Conservation (phyloP, 2,113 vertebrate genomes). For the Oncorhynchus masou region DNA sequence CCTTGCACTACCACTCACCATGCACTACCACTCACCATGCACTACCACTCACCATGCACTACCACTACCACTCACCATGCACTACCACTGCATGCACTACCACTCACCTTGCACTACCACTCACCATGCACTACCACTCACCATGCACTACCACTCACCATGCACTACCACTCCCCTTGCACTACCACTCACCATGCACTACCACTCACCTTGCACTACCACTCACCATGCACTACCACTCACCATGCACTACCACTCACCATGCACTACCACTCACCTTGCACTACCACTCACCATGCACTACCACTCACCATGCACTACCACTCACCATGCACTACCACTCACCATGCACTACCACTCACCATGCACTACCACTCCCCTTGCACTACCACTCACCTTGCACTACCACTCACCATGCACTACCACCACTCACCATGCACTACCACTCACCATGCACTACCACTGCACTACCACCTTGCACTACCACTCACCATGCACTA, state of each 20-base stretch:
- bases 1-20: constrained; percentile 92
- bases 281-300: constrained; percentile 92
- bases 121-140: constrained; percentile 93
- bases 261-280: too few species aligned
- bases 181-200: too few species aligned
- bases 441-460: too few species aligned
- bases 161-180: constrained; percentile 92
- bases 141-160: constrained; percentile 92
- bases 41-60: constrained; percentile 92
- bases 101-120: constrained; percentile 93
- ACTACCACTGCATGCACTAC: too few species aligned
- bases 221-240: constrained; percentile 93
- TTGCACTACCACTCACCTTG: too few species aligned
- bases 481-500: constrained; percentile 92
- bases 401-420: constrained; percentile 92
- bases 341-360: constrained; percentile 93
- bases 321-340: constrained; percentile 92
- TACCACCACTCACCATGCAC: constrained; percentile 91
- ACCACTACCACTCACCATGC: constrained; percentile 93
- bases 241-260: constrained; percentile 92
- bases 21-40: constrained; percentile 92
- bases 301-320: constrained; percentile 92
- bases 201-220: constrained; percentile 91
- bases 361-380: constrained; percentile 92
- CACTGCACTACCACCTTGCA: too few species aligned